A percentile compares a stretch with the other conserved stretches of the same genome.
phyloP scores from a whole-genome alignment of 2,888 invertebrate genomes.

The Drosophila mercatorum region DNA sequence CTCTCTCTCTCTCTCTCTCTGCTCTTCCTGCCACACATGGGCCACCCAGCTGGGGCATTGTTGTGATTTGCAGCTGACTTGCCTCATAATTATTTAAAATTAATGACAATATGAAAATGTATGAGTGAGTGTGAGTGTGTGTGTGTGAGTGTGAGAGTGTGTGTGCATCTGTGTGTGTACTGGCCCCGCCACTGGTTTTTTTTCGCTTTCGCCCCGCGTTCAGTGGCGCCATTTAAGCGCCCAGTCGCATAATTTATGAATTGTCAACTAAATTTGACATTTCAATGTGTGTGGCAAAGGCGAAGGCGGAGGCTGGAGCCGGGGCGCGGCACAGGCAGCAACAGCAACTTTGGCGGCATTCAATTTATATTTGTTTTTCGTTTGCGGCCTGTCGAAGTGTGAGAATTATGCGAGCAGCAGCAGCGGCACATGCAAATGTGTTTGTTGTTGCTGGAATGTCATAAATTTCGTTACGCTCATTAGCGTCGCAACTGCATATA shows the following conservation, averaged over 20 bases:
- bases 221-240: constrained; percentile 82
- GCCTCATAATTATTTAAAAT: constrained; percentile 78
- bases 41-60: constrained; percentile 66
- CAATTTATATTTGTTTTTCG: constrained; percentile 67
- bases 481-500: constrained; percentile 58
- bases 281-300: constrained; percentile 74
- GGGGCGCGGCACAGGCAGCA: constrained; percentile 8
- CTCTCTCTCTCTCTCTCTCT: neutral
- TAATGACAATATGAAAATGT: constrained; percentile 75
- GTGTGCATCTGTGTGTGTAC: neutral
- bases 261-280: constrained; percentile 84
- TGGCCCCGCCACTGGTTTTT: constrained; percentile 3
- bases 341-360: constrained; percentile 59
- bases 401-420: constrained; percentile 80
- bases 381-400: constrained; percentile 81
- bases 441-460: constrained; percentile 61
- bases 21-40: constrained; percentile 55
- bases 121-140: neutral
- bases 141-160: neutral
- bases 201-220: neutral
- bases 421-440: constrained; percentile 38
- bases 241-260: constrained; percentile 82
- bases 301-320: constrained; percentile 21
- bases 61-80: constrained; percentile 68
- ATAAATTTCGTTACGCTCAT: constrained; percentile 83